Evolutionary conservation across 1,140 invertebrate genomes (phyloP).

Genomic region (Delia radicum): DNA sequence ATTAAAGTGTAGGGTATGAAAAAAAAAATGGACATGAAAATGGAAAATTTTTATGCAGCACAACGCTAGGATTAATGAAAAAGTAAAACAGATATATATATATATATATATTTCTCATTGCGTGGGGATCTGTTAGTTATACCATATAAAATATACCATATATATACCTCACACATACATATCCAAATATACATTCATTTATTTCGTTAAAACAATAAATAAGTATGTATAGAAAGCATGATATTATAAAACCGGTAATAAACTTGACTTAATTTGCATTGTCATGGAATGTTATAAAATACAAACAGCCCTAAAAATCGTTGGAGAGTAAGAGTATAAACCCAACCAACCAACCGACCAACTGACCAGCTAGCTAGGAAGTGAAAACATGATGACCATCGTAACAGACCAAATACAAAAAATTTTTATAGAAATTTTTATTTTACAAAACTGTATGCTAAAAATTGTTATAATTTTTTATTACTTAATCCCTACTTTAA

Average conservation of each 20-base stretch:
- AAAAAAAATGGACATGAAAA: neutral
- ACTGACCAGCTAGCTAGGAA: neutral
- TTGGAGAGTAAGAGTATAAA: too few species aligned
- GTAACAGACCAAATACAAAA: neutral
- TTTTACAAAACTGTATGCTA: neutral
- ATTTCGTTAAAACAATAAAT: conserved; percentile 3
- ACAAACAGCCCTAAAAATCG: too few species aligned
- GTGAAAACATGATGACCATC: neutral
- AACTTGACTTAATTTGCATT: conserved; percentile 24
- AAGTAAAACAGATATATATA: neutral
- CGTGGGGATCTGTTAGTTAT: neutral
- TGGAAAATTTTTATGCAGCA: neutral
- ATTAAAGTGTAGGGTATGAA: neutral
- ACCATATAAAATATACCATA: neutral
- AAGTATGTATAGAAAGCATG: conserved; percentile 9
- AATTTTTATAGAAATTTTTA: neutral
- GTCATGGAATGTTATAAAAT: neutral
- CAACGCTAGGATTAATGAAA: neutral
- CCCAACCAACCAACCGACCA: neutral
- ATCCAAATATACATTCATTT: neutral
- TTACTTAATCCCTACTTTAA: conserved; percentile 11
- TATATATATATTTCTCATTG: neutral
- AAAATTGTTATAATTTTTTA: conserved; percentile 22
- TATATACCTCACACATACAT: neutral
- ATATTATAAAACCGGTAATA: conserved; percentile 21